Conservation (phyloP, 2,888 invertebrate species). For the Xestia c-nigrum region DNA sequence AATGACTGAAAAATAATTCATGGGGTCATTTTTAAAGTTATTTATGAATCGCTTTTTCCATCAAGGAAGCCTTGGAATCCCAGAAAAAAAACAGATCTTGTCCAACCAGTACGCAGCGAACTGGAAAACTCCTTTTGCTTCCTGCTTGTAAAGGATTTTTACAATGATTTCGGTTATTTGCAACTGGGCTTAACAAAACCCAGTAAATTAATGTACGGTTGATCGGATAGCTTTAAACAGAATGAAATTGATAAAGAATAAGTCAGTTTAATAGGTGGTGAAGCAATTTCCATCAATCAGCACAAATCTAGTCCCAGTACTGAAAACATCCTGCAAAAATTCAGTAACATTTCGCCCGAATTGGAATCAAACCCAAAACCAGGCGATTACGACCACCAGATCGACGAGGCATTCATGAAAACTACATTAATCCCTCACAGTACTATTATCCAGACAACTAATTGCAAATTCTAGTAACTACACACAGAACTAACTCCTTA, state of each 20-base stretch:
- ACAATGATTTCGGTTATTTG: too few relatives aligned
- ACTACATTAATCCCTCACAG: conserved; percentile 3
- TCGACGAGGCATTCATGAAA: not conserved
- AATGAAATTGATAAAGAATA: not conserved
- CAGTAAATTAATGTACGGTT: not conserved
- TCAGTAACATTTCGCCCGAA: not conserved
- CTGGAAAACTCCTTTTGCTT: too few relatives aligned
- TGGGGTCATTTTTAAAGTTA: too few relatives aligned
- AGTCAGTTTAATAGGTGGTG: not conserved
- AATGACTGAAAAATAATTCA: too few relatives aligned
- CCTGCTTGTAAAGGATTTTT: too few relatives aligned
- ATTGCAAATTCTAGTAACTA: conserved; percentile 43
- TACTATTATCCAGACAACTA: not conserved
- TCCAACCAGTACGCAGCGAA: too few relatives aligned
- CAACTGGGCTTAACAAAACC: too few relatives aligned
- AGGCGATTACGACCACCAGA: not conserved
- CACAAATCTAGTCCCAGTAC: not conserved
- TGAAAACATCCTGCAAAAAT: not conserved
- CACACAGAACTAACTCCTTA: conserved; percentile 20
- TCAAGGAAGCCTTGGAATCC: not conserved
- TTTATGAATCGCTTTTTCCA: too few relatives aligned
- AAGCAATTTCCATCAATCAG: not conserved
- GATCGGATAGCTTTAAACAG: too few relatives aligned
- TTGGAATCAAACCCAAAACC: not conserved
- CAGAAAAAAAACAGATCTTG: not conserved